Base-by-base conservation (phyloP, 2,888 invertebrate genomes). In the Drosophila rubida region DNA sequence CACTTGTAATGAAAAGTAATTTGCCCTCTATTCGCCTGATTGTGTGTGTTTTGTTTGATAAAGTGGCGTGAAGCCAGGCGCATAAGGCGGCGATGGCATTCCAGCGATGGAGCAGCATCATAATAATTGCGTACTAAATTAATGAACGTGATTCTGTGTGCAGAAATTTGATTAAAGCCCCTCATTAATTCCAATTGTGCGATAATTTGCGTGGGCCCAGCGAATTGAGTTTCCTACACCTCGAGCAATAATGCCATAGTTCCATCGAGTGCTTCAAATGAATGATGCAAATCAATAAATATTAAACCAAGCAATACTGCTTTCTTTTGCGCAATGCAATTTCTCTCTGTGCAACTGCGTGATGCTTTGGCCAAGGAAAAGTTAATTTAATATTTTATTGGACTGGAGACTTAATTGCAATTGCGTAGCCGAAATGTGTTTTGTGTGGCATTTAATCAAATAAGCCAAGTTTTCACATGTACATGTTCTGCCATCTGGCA, bases 1-100 rank as follows among this genome's bases (percentile, higher is more conserved):
- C 78, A 76, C 72, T 83, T 80, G 86, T 83, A 83, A 83, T 83
- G 80, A 80, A 83, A 83, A 83, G 83, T 83, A 83, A 83, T 86
- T 83, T 86, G 72, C 72, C 76, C 61, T 55, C 68, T 76, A 80
- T 78, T 76, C 76, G 73, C 86, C 76, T 83, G 83, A 83, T 83
- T 83, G 86, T 83, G 70, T 66, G 83, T 80, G 76, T 86, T 86
- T 83, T 80, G 80, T 80, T 84, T 83, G 69, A 39, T 62, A 65
- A 61, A 74, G 58, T 61, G 60, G 14, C 55, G 27, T n/a, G 42
- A 58, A 50, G 62, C 39, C 50, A n/a, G 9, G n/a, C 11, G 22
- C 2, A 32, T 19, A 8, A 9, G 13, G 16, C 4, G 48, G n/a
- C 32, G 9, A 4, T 49, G 32, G 42, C 66, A 63, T 63, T 51